Evolutionary conservation across 2,797 vertebrate species (phyloP), one percentile per base, ranked within the genome.

Genomic region (Hippocampus kuda): DNA sequence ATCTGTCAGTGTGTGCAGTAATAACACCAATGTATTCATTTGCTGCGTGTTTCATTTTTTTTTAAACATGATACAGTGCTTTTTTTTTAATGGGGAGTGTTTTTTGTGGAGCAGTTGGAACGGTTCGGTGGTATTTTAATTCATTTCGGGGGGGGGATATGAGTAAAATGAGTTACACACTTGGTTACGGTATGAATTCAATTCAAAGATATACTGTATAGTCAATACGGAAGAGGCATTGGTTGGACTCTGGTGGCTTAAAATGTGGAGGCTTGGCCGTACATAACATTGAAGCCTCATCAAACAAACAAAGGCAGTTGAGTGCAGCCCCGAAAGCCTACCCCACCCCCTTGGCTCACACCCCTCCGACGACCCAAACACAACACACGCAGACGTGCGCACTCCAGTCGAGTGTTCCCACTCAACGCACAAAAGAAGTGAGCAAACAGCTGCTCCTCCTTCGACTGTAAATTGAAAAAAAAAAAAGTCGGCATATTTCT

Each of bases 221-320:
- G 16, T 34, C 18, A 60, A 34, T 18, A 27, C 6, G 16, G 1
- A 5, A 11, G 24, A n/a, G n/a, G 5, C 42, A 18, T 65, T 10
- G 44, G 44, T 27, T 10, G 63, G 38, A n/a, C 24, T 48, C 44
- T 72, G 75, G 70, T 68, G 76, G 76, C 77, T 82, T 78, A 76
- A 34, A 53, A 15, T n/a, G 67, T 46, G 69, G 64, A 72, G 41
- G 27, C 59, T 61, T 5, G 22, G 59, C 27, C 59, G 16, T 24
- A 87, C 85, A 80, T 71, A 81, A 46, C 86, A 84, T 83, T 82
- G 86, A 87, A 86, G 80, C 84, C 75, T 77, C 65, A 75, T 77
- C 78, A 71, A 70, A 82, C 79, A 85, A 87, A 92, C 91, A 92
- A 92, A 92, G 89, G 75, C 85, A 67, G 77, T 78, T 68, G 70